Evolutionary conservation across 2,888 invertebrate genomes (phyloP), one percentile per base, ranked within the genome.

Genomic region (Hemistola chrysoprasaria): DNA sequence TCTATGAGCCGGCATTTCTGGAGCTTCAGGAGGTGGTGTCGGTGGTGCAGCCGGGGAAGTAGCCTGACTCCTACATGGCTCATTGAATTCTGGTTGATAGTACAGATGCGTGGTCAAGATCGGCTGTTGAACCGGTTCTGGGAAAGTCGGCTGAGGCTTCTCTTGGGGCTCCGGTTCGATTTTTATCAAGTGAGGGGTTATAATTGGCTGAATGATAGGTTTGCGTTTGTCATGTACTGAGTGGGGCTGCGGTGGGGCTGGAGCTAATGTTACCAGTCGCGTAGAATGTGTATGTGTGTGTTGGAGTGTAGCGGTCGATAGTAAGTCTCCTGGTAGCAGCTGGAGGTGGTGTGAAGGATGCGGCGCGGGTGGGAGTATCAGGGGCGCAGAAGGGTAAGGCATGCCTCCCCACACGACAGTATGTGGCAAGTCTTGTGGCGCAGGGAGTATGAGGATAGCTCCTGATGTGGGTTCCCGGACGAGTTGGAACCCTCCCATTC

Each of bases 381-480:
- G 60, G 0, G 87, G 87, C 43, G 85, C 70, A 0, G 87, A 78
- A 1, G 85, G 71, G 53, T 87, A 87, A 46, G 88, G 75, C 70
- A 93, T 91, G 60, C 93, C 92, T 23, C 94, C 94, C 94, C 94
- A 94, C 9, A 94, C 92, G 27, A 94, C 92, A 0, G 94, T 91
- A 71, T 94, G 93, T 51, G 93, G 93, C 50, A 94, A 84, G 64
- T 93, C 93, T 1, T 78, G 93, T 28, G 94, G 91, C 22, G 95
- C 91, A 28, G 95, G 95, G 58, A 96, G 90, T 50, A 96, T 92
- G 52, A 96, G 91, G 47, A 96, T 90, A 59, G 95, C 95, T 28
- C 97, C 96, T 2, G 95, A 95, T 10, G 94, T 91, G 20, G 96
- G 95, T 74, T 97, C 97, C 50, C 97, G 92, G 33, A 95, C 94